These are phyloP conservation scores for Agelastica alni DNA, from an alignment of 2,888 invertebrate genomes.

Conservation along the genomic window DNA sequence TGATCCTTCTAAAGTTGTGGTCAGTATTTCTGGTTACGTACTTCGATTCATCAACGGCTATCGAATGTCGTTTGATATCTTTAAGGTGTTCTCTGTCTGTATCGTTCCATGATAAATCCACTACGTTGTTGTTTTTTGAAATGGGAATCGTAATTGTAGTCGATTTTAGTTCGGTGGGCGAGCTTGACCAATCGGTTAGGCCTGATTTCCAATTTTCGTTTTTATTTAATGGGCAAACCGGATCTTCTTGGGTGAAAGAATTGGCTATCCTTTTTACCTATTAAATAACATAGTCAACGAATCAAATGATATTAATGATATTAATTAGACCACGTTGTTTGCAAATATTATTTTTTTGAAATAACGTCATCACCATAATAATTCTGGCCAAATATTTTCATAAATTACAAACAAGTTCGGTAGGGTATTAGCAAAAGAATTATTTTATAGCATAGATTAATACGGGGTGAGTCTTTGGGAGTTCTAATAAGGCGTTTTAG, in stretches of 20 bases:
- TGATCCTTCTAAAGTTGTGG: slow-evolving; percentile 43
- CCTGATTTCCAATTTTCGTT: slow-evolving; percentile 24
- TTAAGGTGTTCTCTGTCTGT: slow-evolving; percentile 39
- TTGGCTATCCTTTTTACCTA: slow-evolving; percentile 42
- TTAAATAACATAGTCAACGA: not conserved
- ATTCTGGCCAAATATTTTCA: no score
- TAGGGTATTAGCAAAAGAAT: no score
- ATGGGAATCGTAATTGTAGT: slow-evolving; percentile 54
- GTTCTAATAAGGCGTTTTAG: no score
- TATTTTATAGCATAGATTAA: no score
- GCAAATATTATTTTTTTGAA: no score
- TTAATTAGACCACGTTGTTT: no score
- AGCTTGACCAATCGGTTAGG: slow-evolving; percentile 31
- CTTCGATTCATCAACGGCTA: slow-evolving; percentile 63
- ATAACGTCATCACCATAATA: no score
- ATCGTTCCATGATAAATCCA: slow-evolving; percentile 42
- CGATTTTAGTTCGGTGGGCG: slow-evolving; percentile 44
- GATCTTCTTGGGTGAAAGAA: slow-evolving; percentile 35
- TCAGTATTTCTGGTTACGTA: slow-evolving; percentile 53
- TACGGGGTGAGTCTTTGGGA: no score
- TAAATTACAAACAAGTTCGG: no score
- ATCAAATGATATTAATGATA: no score
- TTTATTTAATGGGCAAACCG: slow-evolving; percentile 24
- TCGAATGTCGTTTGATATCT: slow-evolving; percentile 60
- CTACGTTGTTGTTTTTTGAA: slow-evolving; percentile 44